Evolutionary conservation across 2,888 invertebrate genomes (phyloP), one percentile per base, ranked within the genome.

Genomic region (Odontocolon sp.): DNA sequence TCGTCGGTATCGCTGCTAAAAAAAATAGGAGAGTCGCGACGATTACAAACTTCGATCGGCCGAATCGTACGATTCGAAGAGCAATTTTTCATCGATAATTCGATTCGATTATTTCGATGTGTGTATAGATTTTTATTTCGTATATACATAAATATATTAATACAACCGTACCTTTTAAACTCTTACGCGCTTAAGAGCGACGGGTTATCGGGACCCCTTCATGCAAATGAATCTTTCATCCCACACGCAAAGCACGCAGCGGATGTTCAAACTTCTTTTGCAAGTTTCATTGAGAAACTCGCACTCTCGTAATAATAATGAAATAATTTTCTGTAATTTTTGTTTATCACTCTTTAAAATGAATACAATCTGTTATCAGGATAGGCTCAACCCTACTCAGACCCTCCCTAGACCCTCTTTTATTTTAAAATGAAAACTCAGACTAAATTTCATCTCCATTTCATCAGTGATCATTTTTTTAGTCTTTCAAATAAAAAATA

Each of bases 1-100:
- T n/a, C n/a, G n/a, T n/a, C n/a, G n/a, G n/a, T n/a, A n/a, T n/a
- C n/a, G n/a, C n/a, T n/a, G n/a, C n/a, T n/a, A n/a, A n/a, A n/a
- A n/a, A 67, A 56, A 67, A 67, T 67, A 45, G 66, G 66, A 66
- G n/a, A n/a, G 66, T 31, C 54, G 40, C 57, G 33, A 2, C 68
- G 47, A 69, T 69, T 69, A 59, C 47, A 38, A 50, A 50, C 26
- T 69, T 36, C 56, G 18, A 56, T 68, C 56, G 56, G 14, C 45
- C 67, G 56, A 14, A 45, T 68, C 56, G 47, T 18, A 23, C 4
- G 9, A 14, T 8, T 54, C 28, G 54, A 8, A 42, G 9, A 42
- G 26, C 54, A 28, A 66, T 21, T 31, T 54, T 40, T 54, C 54
- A 23, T 18, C 66, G 14, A 57, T 8, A 11, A n/a, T 21, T 18